These are phyloP conservation scores for Lasioglossum marginatum DNA, from an alignment of 2,888 invertebrate species.

Conservation along the genomic window DNA sequence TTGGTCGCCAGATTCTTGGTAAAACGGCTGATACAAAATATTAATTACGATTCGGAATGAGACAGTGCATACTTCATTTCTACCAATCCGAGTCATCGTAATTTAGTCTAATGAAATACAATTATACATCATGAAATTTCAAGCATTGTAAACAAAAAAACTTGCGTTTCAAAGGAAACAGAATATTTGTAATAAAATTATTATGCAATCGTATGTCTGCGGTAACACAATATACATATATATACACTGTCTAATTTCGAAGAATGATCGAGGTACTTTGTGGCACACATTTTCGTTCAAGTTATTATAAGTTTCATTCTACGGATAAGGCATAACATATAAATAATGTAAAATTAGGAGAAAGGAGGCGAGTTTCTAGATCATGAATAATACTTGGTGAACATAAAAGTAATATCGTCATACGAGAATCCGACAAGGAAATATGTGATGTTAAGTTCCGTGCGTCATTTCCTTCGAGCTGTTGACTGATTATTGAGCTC, in stretches of 20 bases:
- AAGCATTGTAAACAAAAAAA: conserved; percentile 17
- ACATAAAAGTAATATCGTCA: conserved; percentile 47
- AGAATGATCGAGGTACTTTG: conserved; percentile 26
- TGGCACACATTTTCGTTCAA: conserved; percentile 54
- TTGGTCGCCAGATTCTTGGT: conserved; percentile 71
- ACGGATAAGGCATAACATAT: conserved; percentile 54
- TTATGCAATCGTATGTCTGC: conserved; percentile 8
- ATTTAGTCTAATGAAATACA: conserved; percentile 3
- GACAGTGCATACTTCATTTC: conserved; percentile 54
- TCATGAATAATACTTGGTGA: conserved; percentile 50
- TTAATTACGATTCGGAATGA: conserved; percentile 59
- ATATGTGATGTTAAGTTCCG: conserved; percentile 52
- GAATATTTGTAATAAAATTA: conserved; percentile 41
- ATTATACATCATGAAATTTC: conserved; percentile 24
- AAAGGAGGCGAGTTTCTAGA: conserved; percentile 57
- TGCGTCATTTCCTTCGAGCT: conserved; percentile 57
- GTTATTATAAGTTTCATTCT: conserved; percentile 58
- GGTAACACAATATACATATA: conserved; percentile 13
- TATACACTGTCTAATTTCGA: conserved; percentile 63
- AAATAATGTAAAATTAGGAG: conserved; percentile 62
- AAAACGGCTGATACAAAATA: conserved; percentile 38
- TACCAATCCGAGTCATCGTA: neutral
- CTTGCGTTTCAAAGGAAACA: conserved; percentile 8
- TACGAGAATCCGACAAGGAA: conserved; percentile 35
- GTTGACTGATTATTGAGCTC: conserved; percentile 71